Evolutionary conservation across 1,140 invertebrate genomes (phyloP).

Genomic region (Chironomus striatipennis): DNA sequence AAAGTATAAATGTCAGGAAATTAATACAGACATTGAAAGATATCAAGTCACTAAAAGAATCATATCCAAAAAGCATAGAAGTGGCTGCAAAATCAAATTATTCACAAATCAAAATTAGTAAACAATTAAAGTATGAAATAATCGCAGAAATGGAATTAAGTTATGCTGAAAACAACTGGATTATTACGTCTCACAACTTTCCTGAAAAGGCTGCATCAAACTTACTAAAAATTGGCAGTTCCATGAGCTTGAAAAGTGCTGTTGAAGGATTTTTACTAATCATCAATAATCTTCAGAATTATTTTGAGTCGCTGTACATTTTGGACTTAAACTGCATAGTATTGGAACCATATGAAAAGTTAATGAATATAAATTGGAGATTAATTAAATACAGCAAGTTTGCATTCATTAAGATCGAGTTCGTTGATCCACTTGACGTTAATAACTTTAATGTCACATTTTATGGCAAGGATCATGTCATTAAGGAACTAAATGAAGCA

Average conservation of each 20-base stretch:
- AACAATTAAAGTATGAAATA: not conserved
- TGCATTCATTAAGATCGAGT: not conserved
- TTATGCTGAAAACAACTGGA: not conserved
- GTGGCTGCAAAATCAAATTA: not conserved
- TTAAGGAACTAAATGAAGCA: not conserved
- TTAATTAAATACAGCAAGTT: not conserved
- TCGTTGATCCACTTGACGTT: not conserved
- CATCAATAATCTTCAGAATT: not conserved
- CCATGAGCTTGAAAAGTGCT: not conserved
- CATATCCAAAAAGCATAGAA: not conserved
- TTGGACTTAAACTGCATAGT: not conserved
- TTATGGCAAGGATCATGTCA: not conserved
- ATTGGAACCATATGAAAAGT: not conserved
- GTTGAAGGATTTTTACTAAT: not conserved
- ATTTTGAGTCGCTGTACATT: not conserved
- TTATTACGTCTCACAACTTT: not conserved
- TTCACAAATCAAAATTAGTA: not conserved
- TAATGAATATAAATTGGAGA: not conserved
- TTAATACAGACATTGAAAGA: not conserved
- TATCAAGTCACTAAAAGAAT: not conserved
- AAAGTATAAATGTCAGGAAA: not conserved
- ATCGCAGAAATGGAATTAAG: not conserved
- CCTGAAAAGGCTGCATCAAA: not conserved
- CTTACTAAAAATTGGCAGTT: not conserved
- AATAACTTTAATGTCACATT: not conserved